Conservation (phyloP, 2,888 invertebrate species). For the Netelia inedita region DNA sequence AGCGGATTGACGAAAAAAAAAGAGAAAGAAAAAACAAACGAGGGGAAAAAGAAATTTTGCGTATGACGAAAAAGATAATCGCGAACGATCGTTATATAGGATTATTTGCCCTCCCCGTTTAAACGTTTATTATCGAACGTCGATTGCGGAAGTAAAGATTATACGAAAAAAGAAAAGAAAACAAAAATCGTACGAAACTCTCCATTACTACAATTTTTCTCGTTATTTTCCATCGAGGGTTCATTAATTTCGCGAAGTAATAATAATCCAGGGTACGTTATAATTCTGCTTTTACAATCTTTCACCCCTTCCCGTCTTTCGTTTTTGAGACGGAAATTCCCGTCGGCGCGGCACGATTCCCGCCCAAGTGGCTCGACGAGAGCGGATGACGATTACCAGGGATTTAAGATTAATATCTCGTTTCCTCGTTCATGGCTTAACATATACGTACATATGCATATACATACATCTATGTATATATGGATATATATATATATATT, state of each 20-base stretch:
- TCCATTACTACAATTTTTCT: slow-evolving; percentile 3
- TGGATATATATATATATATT: not conserved
- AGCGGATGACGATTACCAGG: slow-evolving; percentile 68
- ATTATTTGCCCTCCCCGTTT: too few species aligned
- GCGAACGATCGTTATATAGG: too few species aligned
- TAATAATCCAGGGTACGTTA: slow-evolving; percentile 8
- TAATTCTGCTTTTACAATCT: slow-evolving; percentile 5
- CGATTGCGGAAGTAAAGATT: too few species aligned
- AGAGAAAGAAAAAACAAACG: not conserved
- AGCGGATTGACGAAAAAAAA: not conserved
- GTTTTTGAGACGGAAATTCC: slow-evolving; percentile 47
- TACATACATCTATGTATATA: slow-evolving; percentile 5
- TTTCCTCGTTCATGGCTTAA: slow-evolving; percentile 39
- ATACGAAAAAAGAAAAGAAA: too few species aligned
- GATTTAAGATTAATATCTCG: slow-evolving; percentile 69
- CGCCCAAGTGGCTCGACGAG: slow-evolving; percentile 59
- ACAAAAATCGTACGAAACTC: not conserved
- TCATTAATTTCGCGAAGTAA: slow-evolving; percentile 12
- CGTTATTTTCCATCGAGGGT: not conserved
- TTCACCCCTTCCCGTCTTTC: not conserved
- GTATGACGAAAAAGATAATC: too few species aligned
- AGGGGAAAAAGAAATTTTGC: not conserved
- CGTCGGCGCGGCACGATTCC: slow-evolving; percentile 50
- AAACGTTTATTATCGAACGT: too few species aligned
- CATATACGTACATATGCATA: slow-evolving; percentile 8